Evolutionary conservation across 2,888 invertebrate species (phyloP).

Genomic region (Sarcophaga rosellei): DNA sequence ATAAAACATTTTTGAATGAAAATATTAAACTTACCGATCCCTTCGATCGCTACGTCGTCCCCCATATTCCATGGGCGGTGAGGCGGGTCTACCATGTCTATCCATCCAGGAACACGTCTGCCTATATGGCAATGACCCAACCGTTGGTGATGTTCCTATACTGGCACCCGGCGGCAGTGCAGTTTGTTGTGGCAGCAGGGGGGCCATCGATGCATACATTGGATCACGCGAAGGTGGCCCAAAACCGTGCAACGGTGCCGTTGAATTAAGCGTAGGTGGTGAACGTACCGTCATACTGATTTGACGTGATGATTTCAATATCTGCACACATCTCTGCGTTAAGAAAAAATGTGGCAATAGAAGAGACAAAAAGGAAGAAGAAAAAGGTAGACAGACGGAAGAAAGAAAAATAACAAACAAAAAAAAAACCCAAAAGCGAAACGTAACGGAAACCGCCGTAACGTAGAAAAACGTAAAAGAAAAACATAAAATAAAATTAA

Average conservation of each 20-base stretch:
- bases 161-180: constrained; percentile 74
- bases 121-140: constrained; percentile 81
- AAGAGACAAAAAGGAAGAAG: constrained; percentile 80
- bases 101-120: constrained; percentile 98
- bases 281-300: constrained; percentile 94
- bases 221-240: constrained; percentile 81
- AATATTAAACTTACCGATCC: constrained; percentile 76
- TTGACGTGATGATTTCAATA: constrained; percentile 93
- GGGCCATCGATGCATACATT: constrained; percentile 80
- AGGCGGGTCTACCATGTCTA: constrained; percentile 92
- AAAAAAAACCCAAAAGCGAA: constrained; percentile 44
- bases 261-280: constrained; percentile 85
- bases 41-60: constrained; percentile 80
- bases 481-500: constrained; percentile 56
- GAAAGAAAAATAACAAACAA: constrained; percentile 72
- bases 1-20: not conserved
- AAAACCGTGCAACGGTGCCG: constrained; percentile 85
- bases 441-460: not conserved
- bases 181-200: constrained; percentile 77
- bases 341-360: constrained; percentile 82
- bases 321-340: constrained; percentile 85
- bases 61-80: constrained; percentile 88
- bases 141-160: constrained; percentile 77
- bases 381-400: constrained; percentile 74
- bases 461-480: not conserved